These are phyloP conservation scores for Polydrusus pterygomalis DNA, from an alignment of 2,888 invertebrate genomes.

Conservation along the genomic window DNA sequence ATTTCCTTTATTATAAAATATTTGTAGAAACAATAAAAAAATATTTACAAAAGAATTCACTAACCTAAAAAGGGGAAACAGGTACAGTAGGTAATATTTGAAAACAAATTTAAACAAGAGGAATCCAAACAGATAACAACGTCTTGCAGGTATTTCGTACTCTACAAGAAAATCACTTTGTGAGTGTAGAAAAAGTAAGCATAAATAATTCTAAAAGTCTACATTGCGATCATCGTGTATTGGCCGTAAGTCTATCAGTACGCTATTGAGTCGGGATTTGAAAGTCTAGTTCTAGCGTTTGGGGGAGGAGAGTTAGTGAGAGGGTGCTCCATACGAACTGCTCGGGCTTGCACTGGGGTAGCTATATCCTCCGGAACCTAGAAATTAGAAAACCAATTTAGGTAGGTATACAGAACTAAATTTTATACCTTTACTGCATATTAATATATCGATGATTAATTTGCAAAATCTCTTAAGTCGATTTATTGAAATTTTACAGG, in stretches of 20 bases:
- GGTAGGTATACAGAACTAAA: too few relatives aligned
- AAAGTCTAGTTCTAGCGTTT: slow-evolving; percentile 35
- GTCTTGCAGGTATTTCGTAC: neutral
- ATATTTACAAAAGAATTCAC: slow-evolving; percentile 21
- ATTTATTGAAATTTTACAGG: too few relatives aligned
- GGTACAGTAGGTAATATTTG: slow-evolving; percentile 12
- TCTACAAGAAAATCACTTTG: neutral
- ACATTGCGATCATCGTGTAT: neutral
- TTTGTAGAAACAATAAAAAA: neutral
- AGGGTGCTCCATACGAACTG: slow-evolving; percentile 62
- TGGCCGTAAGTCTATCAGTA: slow-evolving; percentile 1
- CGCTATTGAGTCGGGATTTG: slow-evolving; percentile 46
- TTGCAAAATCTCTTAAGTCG: too few relatives aligned
- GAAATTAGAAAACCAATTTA: neutral
- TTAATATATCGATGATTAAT: too few relatives aligned
- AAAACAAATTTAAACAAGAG: neutral
- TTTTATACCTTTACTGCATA: too few relatives aligned
- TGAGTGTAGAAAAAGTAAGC: too few relatives aligned
- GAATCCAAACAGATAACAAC: neutral
- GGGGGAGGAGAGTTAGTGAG: slow-evolving; percentile 16
- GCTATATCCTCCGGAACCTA: slow-evolving; percentile 56
- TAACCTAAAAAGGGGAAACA: slow-evolving; percentile 3
- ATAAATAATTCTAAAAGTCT: neutral
- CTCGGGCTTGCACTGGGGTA: slow-evolving; percentile 43
- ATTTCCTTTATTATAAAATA: slow-evolving; percentile 9